Base-by-base conservation (phyloP, 2,113 vertebrate genomes). In the Ardeotis arabs region DNA sequence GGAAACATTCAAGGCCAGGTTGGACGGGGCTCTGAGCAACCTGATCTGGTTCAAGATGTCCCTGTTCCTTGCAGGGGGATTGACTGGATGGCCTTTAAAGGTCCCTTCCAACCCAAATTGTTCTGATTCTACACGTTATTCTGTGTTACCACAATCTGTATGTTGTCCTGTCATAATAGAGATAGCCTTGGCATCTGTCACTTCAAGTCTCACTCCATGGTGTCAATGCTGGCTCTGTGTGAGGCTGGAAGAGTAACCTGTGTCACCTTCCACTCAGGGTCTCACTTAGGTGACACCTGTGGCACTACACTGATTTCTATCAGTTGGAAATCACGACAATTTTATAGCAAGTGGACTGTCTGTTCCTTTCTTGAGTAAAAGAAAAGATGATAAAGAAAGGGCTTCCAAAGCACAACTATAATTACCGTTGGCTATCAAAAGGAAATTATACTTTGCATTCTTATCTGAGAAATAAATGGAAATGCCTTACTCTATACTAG, bases 121-220 rank as follows among this genome's bases (percentile, higher is more conserved):
- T 44, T 44, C 41, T 44, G 41, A 44, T 44, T 16, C 58, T 59
- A 2, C 6, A 14, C 15, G 22, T 21, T 77, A 7, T 35, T 76
- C 59, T 45, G 58, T 45, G 44, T 75, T 37, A 41, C 14, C n/a
- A 11, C 28, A n/a, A 25, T 3, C 60, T 67, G 8, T 3, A 14
- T 18, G 21, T 33, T 69, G 28, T 35, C 29, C 20, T 62, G 0
- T 37, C 21, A 6, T 11, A 23, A 59, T 5, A 31, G 33, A 92
- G 33, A 41, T 18, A 41, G 13, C 2, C 3, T 4, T 73, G 67
- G 31, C 53, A 49, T 49, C 52, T 29, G 37, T 11, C 39, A 49
- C 49, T 15, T 60, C 44, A 50, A 1, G 39, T 58, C 25, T 73
- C 8, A 0, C n/a, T 67, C n/a, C 0, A 0, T 5, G 29, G 17